phyloP scores from a whole-genome alignment of 2,113 vertebrate species.

The Dolichotis patagonum region DNA sequence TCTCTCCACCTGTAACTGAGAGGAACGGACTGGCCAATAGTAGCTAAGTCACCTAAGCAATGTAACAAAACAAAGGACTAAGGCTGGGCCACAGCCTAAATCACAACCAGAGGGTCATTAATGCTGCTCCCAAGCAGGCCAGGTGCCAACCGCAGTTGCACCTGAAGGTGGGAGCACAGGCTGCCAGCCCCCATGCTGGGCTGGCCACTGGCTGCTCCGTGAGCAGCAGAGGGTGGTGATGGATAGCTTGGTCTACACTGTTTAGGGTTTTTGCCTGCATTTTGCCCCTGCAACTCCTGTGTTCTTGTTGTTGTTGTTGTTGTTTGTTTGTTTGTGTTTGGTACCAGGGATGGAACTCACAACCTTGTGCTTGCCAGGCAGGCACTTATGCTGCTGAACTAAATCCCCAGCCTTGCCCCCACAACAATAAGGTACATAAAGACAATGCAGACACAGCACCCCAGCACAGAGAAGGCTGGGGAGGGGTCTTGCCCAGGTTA shows the following conservation, averaged over 20 bases:
- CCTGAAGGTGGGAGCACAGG: neutral
- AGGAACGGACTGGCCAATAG: neutral
- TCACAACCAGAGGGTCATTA: neutral
- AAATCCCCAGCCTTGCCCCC: neutral
- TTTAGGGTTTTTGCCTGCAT: neutral
- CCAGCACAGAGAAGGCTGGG: too few relatives aligned
- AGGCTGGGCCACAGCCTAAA: neutral
- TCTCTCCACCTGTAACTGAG: neutral
- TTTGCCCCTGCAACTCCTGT: too few relatives aligned
- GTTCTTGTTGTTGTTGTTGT: too few relatives aligned
- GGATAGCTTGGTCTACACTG: fast-evolving
- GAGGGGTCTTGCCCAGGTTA: too few relatives aligned
- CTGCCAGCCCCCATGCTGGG: neutral
- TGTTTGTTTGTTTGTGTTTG: too few relatives aligned
- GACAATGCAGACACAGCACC: fast-evolving
- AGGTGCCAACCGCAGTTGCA: fast-evolving
- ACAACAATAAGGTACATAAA: neutral
- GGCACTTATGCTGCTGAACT: too few relatives aligned
- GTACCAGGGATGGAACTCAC: too few relatives aligned
- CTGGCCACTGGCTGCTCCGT: fast-evolving
- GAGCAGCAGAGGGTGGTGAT: fast-evolving
- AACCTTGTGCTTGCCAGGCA: too few relatives aligned
- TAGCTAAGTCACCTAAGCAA: neutral
- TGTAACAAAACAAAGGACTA: neutral
- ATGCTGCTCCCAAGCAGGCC: fast-evolving